Conservation (phyloP, 1,140 invertebrate genomes). For the Aphelinus atriplicis region DNA sequence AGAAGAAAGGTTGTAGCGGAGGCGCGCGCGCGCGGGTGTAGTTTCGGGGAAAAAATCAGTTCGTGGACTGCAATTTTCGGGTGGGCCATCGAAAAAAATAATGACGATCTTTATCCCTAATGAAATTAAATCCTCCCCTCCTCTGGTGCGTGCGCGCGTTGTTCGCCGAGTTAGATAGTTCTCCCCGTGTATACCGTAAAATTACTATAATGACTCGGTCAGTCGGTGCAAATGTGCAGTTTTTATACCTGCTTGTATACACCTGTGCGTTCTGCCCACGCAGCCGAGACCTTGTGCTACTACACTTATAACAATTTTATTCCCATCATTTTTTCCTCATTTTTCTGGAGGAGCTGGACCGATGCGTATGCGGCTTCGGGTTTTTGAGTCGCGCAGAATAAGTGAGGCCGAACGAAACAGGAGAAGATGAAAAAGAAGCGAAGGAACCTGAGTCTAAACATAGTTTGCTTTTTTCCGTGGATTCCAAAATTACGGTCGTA, state of each 20-base stretch:
- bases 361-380: background rate
- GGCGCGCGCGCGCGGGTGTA: background rate
- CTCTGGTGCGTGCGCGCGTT: slow-evolving; percentile 18
- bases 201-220: slow-evolving; percentile 57
- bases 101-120: slow-evolving; percentile 64
- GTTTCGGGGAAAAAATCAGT: slow-evolving; percentile 20
- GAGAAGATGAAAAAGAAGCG: background rate
- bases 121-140: slow-evolving; percentile 58
- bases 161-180: background rate
- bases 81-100: slow-evolving; percentile 53
- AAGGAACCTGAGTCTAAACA: slow-evolving; percentile 47
- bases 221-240: slow-evolving; percentile 39
- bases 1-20: background rate
- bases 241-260: slow-evolving; percentile 10
- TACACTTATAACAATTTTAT: background rate
- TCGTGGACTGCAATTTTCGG: slow-evolving; percentile 32
- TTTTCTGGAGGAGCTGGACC: slow-evolving; percentile 15
- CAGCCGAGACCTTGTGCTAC: background rate
- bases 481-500: slow-evolving; percentile 61
- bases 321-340: slow-evolving; percentile 30
- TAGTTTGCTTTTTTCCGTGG: slow-evolving; percentile 49
- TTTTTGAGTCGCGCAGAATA: slow-evolving; percentile 8
- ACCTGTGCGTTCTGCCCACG: background rate
- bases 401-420: background rate
- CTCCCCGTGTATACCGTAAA: slow-evolving; percentile 49